Percentiles rank a stretch among this genome's conserved stretches.
Evolutionary conservation across 2,113 vertebrate species (phyloP).

Genomic region (Struthio camelus): DNA sequence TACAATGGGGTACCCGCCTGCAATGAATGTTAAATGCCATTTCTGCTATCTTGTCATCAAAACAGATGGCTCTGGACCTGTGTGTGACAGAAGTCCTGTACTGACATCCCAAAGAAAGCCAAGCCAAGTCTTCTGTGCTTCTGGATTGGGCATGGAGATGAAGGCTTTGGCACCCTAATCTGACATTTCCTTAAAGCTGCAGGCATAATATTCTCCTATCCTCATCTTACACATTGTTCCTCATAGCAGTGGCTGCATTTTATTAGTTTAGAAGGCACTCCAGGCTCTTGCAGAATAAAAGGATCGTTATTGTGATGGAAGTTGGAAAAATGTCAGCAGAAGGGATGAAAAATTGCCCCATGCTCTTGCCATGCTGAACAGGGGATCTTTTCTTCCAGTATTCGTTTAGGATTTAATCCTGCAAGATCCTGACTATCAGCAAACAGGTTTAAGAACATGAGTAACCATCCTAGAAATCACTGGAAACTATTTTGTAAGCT

Average conservation of each 20-base stretch:
- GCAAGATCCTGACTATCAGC: constrained; percentile 47
- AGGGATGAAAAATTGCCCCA: constrained; percentile 13
- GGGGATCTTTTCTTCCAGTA: constrained; percentile 50
- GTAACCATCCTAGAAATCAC: constrained; percentile 28
- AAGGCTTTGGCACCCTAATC: neutral
- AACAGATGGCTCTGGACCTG: neutral
- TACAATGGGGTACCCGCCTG: neutral
- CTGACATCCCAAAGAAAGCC: neutral
- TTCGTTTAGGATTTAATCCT: constrained; percentile 11
- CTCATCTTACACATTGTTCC: neutral
- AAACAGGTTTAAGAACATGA: constrained; percentile 13
- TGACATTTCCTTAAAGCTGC: neutral
- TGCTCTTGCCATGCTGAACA: constrained; percentile 3
- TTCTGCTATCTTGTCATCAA: neutral
- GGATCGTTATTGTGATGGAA: neutral
- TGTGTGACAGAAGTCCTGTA: neutral
- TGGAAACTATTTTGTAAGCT: constrained; percentile 1
- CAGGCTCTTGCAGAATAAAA: neutral
- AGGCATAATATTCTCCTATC: neutral
- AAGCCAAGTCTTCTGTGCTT: neutral
- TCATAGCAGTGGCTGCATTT: neutral
- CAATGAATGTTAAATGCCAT: neutral
- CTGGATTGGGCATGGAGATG: neutral
- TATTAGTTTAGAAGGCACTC: neutral
- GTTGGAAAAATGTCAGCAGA: neutral